Evolutionary conservation across 2,797 vertebrate species (phyloP).

Genomic region (Neosalanx taihuensis): DNA sequence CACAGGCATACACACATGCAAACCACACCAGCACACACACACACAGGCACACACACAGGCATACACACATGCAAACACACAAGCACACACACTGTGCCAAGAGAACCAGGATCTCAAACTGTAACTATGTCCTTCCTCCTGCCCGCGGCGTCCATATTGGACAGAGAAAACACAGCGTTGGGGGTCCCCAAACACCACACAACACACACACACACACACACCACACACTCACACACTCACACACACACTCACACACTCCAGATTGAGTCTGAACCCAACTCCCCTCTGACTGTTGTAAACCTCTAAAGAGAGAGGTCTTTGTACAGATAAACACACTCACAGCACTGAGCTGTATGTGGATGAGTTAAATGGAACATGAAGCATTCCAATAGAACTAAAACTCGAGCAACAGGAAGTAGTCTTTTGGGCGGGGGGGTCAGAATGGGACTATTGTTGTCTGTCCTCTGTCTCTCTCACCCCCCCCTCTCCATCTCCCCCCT

Average conservation of each 20-base stretch:
- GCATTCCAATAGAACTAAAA: conserved; percentile 12
- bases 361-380: conserved; percentile 21
- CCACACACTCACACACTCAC: not conserved
- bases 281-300: not conserved
- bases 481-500: no score
- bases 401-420: no score
- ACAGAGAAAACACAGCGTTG: conserved; percentile 8
- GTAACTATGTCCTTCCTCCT: not conserved
- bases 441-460: conserved; percentile 21
- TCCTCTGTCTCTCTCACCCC: conserved; percentile 13
- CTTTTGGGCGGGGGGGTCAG: not conserved
- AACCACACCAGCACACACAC: no score
- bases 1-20: not conserved
- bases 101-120: not conserved
- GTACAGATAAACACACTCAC: not conserved
- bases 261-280: not conserved
- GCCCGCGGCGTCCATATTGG: conserved; percentile 10
- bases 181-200: conserved; percentile 2
- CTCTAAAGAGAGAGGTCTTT: not conserved
- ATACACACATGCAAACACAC: conserved; percentile 5
- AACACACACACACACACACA: no score
- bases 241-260: not conserved
- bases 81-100: not conserved
- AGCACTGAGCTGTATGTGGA: not conserved
- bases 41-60: not conserved